Conservation (phyloP, 2,113 vertebrate genomes). For the Fregetta grallaria region DNA sequence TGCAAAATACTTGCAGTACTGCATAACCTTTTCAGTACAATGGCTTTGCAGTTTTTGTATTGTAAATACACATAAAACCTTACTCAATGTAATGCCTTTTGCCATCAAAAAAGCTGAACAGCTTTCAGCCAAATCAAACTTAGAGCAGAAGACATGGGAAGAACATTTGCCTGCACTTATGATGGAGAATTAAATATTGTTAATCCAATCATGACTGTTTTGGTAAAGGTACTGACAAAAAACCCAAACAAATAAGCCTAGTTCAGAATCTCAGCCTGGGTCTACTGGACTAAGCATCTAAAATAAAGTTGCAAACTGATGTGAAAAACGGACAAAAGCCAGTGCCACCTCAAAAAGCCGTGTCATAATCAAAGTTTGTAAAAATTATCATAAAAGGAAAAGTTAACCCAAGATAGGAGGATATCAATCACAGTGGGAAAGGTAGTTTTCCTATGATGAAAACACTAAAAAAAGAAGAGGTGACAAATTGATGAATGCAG, state of each 20-base stretch:
- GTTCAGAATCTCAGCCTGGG: not conserved
- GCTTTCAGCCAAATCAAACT: not conserved
- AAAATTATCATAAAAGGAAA: not conserved
- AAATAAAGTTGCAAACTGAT: not conserved
- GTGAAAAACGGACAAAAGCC: not conserved
- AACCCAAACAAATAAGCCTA: not conserved
- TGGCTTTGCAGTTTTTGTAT: not conserved
- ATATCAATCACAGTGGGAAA: not conserved
- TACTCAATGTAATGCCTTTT: not conserved
- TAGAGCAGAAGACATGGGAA: not conserved
- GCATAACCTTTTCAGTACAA: not conserved
- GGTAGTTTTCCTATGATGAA: not conserved
- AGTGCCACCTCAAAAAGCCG: not conserved
- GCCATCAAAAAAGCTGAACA: not conserved
- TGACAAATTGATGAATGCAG: not conserved
- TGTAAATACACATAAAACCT: not conserved
- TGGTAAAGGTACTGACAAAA: not conserved
- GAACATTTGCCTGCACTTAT: not conserved
- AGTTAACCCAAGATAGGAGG: not conserved
- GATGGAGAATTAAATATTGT: not conserved
- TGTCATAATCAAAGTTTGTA: not conserved
- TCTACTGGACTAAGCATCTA: not conserved
- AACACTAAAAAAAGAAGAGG: not conserved
- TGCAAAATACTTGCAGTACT: not conserved
- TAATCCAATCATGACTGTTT: not conserved